Evolutionary conservation across 2,888 invertebrate genomes (phyloP).

Genomic region (Dasypogon diadema): DNA sequence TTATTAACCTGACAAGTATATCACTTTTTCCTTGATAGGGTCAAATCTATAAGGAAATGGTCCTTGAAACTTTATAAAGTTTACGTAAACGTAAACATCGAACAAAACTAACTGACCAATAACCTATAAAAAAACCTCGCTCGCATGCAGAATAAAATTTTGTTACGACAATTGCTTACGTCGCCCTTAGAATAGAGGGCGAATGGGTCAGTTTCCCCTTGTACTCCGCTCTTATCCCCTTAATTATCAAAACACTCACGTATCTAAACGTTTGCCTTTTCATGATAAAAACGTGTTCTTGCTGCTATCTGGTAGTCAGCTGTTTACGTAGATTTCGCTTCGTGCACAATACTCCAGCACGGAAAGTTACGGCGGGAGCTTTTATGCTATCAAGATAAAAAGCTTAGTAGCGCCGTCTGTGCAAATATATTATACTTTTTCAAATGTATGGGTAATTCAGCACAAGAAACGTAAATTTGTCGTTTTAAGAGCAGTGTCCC

Average conservation of each 20-base stretch:
- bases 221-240: not conserved
- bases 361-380: not conserved
- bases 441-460: slow-evolving; percentile 39
- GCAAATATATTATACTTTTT: slow-evolving; percentile 9
- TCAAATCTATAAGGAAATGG: no score
- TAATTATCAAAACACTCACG: slow-evolving; percentile 34
- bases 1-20: no score
- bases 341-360: not conserved
- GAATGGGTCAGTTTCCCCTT: not conserved
- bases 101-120: no score
- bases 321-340: slow-evolving; percentile 10
- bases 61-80: not conserved
- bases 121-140: not conserved
- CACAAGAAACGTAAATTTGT: slow-evolving; percentile 50
- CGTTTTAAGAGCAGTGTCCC: slow-evolving; percentile 57
- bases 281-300: slow-evolving; percentile 5
- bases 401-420: not conserved
- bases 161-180: not conserved
- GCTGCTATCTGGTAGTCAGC: slow-evolving; percentile 20
- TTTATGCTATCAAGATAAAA: slow-evolving; percentile 17
- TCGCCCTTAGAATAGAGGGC: not conserved
- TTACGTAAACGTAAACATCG: not conserved
- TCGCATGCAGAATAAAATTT: not conserved
- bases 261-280: not conserved
- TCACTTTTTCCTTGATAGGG: no score